phyloP scores from a whole-genome alignment of 2,113 vertebrate species.

The Trematocara macrostoma region DNA sequence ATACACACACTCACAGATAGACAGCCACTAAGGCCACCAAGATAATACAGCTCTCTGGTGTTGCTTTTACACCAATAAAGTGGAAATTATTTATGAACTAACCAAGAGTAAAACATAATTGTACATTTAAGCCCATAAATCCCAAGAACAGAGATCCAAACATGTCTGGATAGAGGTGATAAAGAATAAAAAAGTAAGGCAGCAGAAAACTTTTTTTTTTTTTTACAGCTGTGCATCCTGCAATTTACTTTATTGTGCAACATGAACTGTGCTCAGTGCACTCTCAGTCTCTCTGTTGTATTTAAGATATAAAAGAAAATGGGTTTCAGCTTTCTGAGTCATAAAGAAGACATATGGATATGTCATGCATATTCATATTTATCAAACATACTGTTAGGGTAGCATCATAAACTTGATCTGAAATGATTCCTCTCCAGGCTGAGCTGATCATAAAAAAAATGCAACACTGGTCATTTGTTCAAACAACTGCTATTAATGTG shows the following conservation, averaged over 20 bases:
- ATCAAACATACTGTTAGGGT: background rate
- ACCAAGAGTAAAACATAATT: background rate
- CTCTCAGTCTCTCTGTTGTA: background rate
- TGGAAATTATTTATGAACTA: constrained; percentile 5
- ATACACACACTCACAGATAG: background rate
- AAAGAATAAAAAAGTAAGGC: background rate
- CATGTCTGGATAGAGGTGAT: background rate
- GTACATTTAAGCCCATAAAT: background rate
- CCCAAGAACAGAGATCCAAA: background rate
- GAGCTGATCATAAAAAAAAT: background rate
- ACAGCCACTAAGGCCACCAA: constrained; percentile 6
- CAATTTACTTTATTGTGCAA: background rate
- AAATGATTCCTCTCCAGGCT: background rate
- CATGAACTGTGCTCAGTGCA: background rate
- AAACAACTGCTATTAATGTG: background rate
- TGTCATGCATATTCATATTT: background rate
- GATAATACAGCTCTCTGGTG: background rate
- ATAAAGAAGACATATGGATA: background rate
- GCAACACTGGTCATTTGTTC: background rate
- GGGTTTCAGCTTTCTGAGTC: background rate
- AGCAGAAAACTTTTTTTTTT: background rate
- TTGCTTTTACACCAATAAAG: constrained; percentile 2
- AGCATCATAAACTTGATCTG: background rate
- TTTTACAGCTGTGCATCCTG: background rate
- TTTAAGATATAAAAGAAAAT: background rate